Evolutionary conservation across 2,888 invertebrate species (phyloP), one percentile per base, ranked within the genome.

Genomic region (Cyclophora punctaria): DNA sequence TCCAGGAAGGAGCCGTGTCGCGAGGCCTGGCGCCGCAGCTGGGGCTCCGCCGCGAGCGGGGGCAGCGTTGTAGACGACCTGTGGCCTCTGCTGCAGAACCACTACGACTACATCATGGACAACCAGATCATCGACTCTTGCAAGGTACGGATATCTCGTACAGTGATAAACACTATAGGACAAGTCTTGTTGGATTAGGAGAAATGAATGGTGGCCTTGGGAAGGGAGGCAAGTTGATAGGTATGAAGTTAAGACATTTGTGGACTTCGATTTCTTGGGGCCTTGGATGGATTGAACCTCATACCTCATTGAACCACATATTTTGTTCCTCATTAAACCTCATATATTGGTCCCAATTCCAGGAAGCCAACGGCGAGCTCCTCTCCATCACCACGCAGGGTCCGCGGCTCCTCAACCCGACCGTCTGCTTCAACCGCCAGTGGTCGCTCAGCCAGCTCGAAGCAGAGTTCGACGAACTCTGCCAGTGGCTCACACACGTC

Each of bases 81-180:
- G 66, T 97, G 97, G 96, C 95, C 95, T 61, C 93, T 96, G 54
- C 92, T 97, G 69, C 94, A 96, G 83, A 94, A 95, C 51, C 95
- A 96, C 83, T 97, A 97, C 85, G 94, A 97, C 78, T 98, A 96
- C 81, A 95, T 98, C 73, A 97, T 98, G 97, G 96, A 96, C 83
- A 96, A 95, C 71, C 95, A 96, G 82, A 93, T 98, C 64, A 94
- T 98, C 57, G 96, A 97, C 75, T 93, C 94, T 64, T 97, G 97
- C 89, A 86, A 79, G 80, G 89, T 87, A 37, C 53, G 50, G 20
- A 20, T 20, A 20, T 20, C 20, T n/a, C n/a, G n/a, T n/a, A n/a
- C n/a, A n/a, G n/a, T n/a, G n/a, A n/a, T n/a, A n/a, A n/a, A n/a
- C n/a, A n/a, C 20, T 20, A 20, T 20, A 20, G 20, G 20, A 20